Evolutionary conservation across 2,888 invertebrate genomes (phyloP).

Genomic region (Phorcus lineatus): DNA sequence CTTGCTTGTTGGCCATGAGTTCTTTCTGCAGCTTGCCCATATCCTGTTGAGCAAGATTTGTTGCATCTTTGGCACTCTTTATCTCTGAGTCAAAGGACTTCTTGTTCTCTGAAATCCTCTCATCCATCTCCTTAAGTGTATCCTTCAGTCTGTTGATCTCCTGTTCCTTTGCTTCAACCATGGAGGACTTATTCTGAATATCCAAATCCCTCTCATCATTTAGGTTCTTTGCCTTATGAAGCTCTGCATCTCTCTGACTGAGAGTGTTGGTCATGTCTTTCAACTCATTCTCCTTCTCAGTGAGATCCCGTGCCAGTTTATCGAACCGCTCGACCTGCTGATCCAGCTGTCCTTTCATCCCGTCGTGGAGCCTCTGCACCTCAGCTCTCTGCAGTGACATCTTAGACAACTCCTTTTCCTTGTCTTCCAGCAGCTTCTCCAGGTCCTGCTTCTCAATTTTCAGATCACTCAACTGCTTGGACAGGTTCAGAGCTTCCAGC

Average conservation of each 20-base stretch:
- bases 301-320: conserved; percentile 27
- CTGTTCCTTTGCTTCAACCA: conserved; percentile 28
- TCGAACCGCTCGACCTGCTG: conserved; percentile 1
- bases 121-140: conserved; percentile 49
- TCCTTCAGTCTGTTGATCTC: conserved; percentile 45
- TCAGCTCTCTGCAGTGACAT: background rate
- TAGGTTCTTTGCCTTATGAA: conserved; percentile 6
- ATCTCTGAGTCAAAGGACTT: background rate
- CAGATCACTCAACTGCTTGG: background rate
- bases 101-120: conserved; percentile 8
- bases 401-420: conserved; percentile 10
- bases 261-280: background rate
- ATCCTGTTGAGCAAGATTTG: conserved; percentile 35
- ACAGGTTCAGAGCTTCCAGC: conserved; percentile 8
- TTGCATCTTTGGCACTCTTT: conserved; percentile 14
- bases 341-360: conserved; percentile 10
- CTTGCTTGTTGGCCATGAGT: conserved; percentile 28
- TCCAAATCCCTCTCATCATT: conserved; percentile 20
- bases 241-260: conserved; percentile 3
- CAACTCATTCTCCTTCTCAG: conserved; percentile 30
- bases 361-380: background rate
- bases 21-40: conserved; percentile 46
- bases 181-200: conserved; percentile 23
- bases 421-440: conserved; percentile 7
- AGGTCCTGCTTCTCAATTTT: conserved; percentile 5